Evolutionary conservation across 2,113 vertebrate genomes (phyloP).

Genomic region (Blennius ocellaris): DNA sequence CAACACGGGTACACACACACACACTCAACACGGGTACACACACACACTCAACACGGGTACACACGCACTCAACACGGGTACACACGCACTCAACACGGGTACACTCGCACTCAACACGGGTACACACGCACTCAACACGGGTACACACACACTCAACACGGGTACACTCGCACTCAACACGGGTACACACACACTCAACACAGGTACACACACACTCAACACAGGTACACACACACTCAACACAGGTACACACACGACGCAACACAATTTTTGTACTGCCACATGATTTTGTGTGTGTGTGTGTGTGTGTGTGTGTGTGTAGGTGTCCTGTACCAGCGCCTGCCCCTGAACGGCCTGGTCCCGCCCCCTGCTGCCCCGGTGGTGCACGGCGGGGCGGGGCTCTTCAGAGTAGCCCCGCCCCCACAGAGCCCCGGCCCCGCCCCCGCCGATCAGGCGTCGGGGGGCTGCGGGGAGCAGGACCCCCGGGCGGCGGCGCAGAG

Average conservation of each 20-base stretch:
- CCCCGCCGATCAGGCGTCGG: constrained; percentile 62
- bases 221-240: neutral
- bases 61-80: too few species aligned
- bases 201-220: neutral
- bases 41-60: neutral
- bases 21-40: constrained; percentile 1
- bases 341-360: constrained; percentile 91
- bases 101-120: too few species aligned
- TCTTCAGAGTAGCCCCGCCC: constrained; percentile 82
- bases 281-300: neutral
- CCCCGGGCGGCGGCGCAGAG: constrained; percentile 92
- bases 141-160: too few species aligned
- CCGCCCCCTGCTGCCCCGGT: constrained; percentile 84
- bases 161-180: neutral
- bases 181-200: neutral
- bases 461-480: constrained; percentile 88
- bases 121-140: too few species aligned
- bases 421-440: constrained; percentile 69
- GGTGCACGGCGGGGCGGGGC: constrained; percentile 74
- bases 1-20: constrained; percentile 15
- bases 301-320: neutral
- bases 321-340: constrained; percentile 85
- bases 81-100: too few species aligned
- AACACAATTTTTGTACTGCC: neutral
- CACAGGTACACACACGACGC: constrained; percentile 29